These are phyloP conservation scores for Chloroceryle aenea DNA, from an alignment of 2,113 vertebrate genomes.

Conservation along the genomic window DNA sequence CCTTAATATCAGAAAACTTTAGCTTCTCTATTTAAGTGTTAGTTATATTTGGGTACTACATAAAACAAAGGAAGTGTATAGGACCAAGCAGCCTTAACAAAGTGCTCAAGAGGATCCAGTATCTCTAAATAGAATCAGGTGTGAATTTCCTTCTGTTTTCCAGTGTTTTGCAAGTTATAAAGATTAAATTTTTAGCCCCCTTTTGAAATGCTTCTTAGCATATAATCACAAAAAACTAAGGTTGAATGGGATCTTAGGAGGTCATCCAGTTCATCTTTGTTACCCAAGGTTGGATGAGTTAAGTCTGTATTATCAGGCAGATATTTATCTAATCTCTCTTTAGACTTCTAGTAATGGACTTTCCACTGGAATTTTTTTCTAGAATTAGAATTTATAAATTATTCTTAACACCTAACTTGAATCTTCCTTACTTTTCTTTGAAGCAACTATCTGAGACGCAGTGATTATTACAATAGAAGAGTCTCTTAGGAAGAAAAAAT, in stretches of 20 bases:
- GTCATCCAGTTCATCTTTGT: background rate
- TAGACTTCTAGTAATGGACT: background rate
- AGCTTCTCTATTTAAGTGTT: conserved; percentile 8
- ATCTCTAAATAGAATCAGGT: background rate
- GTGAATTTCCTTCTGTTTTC: background rate
- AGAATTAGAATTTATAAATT: background rate
- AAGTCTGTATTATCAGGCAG: background rate
- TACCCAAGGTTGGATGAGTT: background rate
- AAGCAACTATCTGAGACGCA: background rate
- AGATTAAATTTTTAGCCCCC: background rate
- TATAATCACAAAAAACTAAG: background rate
- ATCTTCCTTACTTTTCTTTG: background rate
- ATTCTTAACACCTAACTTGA: background rate
- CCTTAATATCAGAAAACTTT: conserved; percentile 28
- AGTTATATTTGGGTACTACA: background rate
- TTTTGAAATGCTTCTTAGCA: background rate
- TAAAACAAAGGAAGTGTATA: background rate
- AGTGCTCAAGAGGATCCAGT: fast-evolving
- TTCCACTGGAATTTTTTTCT: background rate
- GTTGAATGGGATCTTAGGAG: background rate
- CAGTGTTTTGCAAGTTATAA: background rate
- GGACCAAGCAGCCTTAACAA: background rate
- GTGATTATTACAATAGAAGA: background rate
- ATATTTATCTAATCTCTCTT: background rate
- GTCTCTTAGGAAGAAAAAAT: background rate